Conservation (phyloP, 1,140 invertebrate species). For the Hycleus cichorii region DNA sequence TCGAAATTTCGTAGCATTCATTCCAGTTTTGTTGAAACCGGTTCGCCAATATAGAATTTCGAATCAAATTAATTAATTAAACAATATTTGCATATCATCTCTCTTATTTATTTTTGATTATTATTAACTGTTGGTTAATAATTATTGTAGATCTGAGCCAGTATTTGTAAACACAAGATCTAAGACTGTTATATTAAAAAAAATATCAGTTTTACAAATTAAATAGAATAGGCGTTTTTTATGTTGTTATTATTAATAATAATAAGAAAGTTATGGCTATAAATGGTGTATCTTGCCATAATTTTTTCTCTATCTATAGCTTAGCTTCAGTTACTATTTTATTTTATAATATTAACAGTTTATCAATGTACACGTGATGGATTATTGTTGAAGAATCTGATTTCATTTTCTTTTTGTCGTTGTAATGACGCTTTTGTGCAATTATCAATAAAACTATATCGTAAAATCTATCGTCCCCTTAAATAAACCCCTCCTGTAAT, state of each 20-base stretch:
- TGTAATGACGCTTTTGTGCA: constrained; percentile 14
- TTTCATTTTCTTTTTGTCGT: constrained; percentile 5
- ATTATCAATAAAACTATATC: not conserved
- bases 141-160: constrained; percentile 17
- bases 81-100: constrained; percentile 11
- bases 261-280: constrained; percentile 5
- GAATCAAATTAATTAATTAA: constrained; percentile 1
- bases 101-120: constrained; percentile 3
- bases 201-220: constrained; percentile 11
- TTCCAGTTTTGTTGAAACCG: not conserved
- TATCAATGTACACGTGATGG: constrained; percentile 6
- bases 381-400: constrained; percentile 6
- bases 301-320: constrained; percentile 2
- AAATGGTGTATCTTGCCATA: constrained; percentile 12
- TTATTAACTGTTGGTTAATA: not conserved
- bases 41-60: not conserved
- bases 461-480: too few relatives aligned
- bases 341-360: constrained; percentile 3
- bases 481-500: not conserved
- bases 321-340: constrained; percentile 4
- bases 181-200: constrained; percentile 10
- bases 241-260: constrained; percentile 2
- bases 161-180: constrained; percentile 10
- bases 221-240: constrained; percentile 6
- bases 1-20: not conserved